These are phyloP conservation scores for Pelvicachromis taeniatus DNA, from an alignment of 2,113 vertebrate species.

Conservation along the genomic window DNA sequence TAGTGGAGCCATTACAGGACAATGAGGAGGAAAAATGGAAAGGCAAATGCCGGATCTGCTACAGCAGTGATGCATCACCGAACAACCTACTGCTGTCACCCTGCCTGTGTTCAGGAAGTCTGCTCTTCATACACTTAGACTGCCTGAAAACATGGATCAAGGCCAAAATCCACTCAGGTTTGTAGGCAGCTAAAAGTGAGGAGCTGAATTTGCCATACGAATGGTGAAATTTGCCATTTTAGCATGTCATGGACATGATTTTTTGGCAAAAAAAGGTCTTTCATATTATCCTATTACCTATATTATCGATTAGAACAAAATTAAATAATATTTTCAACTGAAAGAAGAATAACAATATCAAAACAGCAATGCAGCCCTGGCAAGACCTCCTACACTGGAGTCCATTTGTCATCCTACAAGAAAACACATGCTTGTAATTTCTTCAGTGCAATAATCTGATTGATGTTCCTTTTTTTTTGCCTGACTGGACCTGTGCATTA, in stretches of 20 bases:
- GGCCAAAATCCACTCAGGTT: not conserved
- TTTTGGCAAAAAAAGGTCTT: fast-evolving
- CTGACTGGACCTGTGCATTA: not conserved
- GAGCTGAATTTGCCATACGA: not conserved
- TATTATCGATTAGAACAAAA: not conserved
- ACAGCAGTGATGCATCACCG: conserved; percentile 70
- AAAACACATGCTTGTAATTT: not conserved
- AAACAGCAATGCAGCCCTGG: not conserved
- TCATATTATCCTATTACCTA: not conserved
- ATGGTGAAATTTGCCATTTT: not conserved
- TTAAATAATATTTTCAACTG: not conserved
- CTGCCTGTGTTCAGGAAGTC: conserved; percentile 69
- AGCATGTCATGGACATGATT: not conserved
- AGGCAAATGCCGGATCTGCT: conserved; percentile 81
- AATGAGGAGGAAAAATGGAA: conserved; percentile 81
- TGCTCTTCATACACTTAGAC: not conserved
- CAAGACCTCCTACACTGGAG: not conserved
- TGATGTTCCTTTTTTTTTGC: fast-evolving
- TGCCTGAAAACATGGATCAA: not conserved
- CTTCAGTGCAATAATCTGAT: not conserved
- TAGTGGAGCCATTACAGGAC: conserved; percentile 76
- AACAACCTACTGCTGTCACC: conserved; percentile 80
- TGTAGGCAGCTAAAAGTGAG: not conserved
- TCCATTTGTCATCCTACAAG: not conserved
- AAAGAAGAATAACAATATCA: not conserved